phyloP scores from a whole-genome alignment of 1,140 invertebrate genomes.

The Apis florea region DNA sequence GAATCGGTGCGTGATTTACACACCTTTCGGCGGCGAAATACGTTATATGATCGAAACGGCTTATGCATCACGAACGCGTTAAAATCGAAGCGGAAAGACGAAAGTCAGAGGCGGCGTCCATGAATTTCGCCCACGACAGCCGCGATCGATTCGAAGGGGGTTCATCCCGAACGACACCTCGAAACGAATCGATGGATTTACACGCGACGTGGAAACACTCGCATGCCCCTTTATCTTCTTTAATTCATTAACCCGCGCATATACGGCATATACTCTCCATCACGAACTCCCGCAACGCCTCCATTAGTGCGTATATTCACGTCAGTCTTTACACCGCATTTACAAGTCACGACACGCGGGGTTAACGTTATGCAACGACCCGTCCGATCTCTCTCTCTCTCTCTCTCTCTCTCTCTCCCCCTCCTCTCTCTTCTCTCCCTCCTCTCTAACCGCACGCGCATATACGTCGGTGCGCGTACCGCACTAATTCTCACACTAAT shows the following conservation, averaged over 20 bases:
- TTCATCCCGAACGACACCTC: neutral
- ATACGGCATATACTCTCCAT: constrained; percentile 1
- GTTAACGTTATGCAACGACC: constrained; percentile 64
- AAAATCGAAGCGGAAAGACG: too few species aligned
- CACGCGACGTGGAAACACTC: constrained; percentile 14
- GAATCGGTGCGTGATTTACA: too few species aligned
- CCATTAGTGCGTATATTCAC: constrained; percentile 52
- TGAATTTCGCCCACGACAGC: neutral
- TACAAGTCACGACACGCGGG: constrained; percentile 51
- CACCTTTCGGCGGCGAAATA: too few species aligned
- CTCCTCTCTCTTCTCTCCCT: neutral
- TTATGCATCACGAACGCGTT: too few species aligned
- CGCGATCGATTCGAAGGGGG: constrained; percentile 4
- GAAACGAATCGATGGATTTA: constrained; percentile 11
- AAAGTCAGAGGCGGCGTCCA: neutral
- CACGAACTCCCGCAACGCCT: constrained; percentile 18
- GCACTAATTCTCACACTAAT: constrained; percentile 63
- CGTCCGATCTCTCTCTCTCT: constrained; percentile 6
- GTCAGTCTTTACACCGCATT: constrained; percentile 51
- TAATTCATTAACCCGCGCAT: constrained; percentile 47
- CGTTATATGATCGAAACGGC: too few species aligned
- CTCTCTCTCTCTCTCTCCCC: neutral
- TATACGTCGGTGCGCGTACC: constrained; percentile 37
- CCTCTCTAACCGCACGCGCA: neutral
- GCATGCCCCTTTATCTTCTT: constrained; percentile 49